A percentile compares a stretch with the other conserved stretches of the same genome.
Evolutionary conservation across 1,140 invertebrate genomes (phyloP).

Genomic region (Centruroides vittatus): DNA sequence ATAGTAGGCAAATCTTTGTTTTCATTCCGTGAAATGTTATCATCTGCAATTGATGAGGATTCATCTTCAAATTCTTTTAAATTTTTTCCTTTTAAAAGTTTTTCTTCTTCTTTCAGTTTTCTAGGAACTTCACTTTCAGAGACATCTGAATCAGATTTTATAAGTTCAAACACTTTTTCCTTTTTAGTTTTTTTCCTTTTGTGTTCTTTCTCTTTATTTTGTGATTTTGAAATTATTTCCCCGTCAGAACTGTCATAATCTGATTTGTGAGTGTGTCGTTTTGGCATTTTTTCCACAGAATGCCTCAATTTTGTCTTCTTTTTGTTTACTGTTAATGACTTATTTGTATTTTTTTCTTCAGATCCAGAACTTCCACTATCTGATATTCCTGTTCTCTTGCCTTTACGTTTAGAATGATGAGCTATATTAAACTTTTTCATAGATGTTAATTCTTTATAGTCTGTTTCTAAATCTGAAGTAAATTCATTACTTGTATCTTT

Average conservation of each 20-base stretch:
- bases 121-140: slow-evolving; percentile 3
- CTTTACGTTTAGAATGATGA: slow-evolving; percentile 3
- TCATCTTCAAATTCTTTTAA: slow-evolving; percentile 4
- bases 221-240: slow-evolving; percentile 12
- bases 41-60: neutral
- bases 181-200: slow-evolving; percentile 18
- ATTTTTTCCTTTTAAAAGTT: slow-evolving; percentile 7
- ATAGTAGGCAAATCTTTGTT: neutral
- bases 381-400: slow-evolving; percentile 30
- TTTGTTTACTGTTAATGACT: slow-evolving; percentile 52
- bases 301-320: slow-evolving; percentile 34
- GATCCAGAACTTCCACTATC: slow-evolving; percentile 14
- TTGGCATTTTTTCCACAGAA: slow-evolving; percentile 6
- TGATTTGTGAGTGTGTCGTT: slow-evolving; percentile 6
- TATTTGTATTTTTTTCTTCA: slow-evolving; percentile 38
- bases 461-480: slow-evolving; percentile 13
- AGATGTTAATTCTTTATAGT: slow-evolving; percentile 4
- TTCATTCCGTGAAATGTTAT: neutral
- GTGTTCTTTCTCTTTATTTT: slow-evolving; percentile 16
- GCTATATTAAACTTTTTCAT: neutral
- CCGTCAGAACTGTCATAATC: slow-evolving; percentile 14
- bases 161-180: slow-evolving; percentile 7
- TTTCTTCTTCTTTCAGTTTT: slow-evolving; percentile 6
- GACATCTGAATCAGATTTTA: slow-evolving; percentile 4
- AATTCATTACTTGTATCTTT: slow-evolving; percentile 12